phyloP scores from a whole-genome alignment of 92 coral and sea anemone species.

The Porites evermanni region DNA sequence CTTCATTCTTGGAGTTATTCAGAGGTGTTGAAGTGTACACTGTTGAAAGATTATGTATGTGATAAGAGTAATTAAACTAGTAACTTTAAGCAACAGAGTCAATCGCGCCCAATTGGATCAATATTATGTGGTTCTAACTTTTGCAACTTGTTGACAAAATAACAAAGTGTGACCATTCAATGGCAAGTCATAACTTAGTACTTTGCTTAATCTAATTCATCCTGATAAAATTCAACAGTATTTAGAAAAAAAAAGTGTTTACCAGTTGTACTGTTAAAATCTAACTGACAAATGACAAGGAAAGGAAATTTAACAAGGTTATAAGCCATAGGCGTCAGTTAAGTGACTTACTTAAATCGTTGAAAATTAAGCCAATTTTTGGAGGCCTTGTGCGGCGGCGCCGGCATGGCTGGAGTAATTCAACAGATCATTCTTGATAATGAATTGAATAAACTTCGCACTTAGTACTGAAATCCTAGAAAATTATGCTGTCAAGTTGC shows the following conservation, averaged over 20 bases:
- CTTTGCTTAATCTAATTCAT: not conserved
- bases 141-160: not conserved
- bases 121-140: not conserved
- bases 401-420: constrained; percentile 68
- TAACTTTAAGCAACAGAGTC: constrained; percentile 46
- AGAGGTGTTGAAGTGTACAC: constrained; percentile 35
- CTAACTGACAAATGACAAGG: constrained; percentile 7
- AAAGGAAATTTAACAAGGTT: constrained; percentile 40
- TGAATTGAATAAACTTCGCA: constrained; percentile 60
- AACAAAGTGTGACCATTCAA: not conserved
- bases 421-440: constrained; percentile 69
- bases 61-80: constrained; percentile 41
- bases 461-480: constrained; percentile 1
- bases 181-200: not conserved
- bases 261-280: not conserved
- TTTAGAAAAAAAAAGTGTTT: not conserved
- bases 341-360: constrained; percentile 34
- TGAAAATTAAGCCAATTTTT: constrained; percentile 49
- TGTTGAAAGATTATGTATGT: constrained; percentile 22
- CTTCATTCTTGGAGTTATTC: constrained; percentile 16
- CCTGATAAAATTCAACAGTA: not conserved
- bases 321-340: constrained; percentile 37
- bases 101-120: constrained; percentile 28
- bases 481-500: not conserved
- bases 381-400: constrained; percentile 63